A percentile compares a stretch with the other conserved stretches of the same genome.
phyloP scores from a whole-genome alignment of 2,888 invertebrate genomes.

The Dromius quadrimaculatus region DNA sequence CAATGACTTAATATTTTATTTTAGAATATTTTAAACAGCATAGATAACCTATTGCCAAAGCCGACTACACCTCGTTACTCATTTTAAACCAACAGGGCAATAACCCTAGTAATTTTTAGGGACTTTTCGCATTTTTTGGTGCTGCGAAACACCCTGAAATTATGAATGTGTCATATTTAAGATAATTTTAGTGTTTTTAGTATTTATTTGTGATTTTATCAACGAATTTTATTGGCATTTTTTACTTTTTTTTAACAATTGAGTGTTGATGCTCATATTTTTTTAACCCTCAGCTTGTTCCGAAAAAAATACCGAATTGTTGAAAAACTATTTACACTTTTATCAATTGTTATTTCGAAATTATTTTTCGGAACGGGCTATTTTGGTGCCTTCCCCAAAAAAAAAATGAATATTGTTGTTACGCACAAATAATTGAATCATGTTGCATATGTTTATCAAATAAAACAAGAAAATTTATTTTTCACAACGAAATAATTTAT shows the following conservation, averaged over 20 bases:
- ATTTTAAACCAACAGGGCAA: neutral
- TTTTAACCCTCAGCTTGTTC: neutral
- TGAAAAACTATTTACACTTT: too few species aligned
- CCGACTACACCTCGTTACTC: neutral
- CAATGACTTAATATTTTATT: too few species aligned
- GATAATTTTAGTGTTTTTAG: conserved; percentile 32
- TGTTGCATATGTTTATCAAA: neutral
- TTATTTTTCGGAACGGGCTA: neutral
- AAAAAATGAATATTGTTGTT: neutral
- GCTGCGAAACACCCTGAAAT: too few species aligned
- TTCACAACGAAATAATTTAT: too few species aligned
- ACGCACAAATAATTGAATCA: too few species aligned
- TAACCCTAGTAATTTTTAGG: neutral
- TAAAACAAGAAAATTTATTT: conserved; percentile 1
- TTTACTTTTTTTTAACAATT: neutral
- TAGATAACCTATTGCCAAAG: neutral
- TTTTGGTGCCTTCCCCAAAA: conserved; percentile 6
- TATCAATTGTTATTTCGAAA: neutral
- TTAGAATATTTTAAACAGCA: neutral
- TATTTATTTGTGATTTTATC: conserved; percentile 24
- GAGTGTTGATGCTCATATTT: neutral
- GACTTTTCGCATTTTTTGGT: too few species aligned
- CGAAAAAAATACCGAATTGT: neutral
- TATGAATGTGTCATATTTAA: conserved; percentile 14
- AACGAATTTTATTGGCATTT: conserved; percentile 24